A percentile compares a stretch with the other conserved stretches of the same genome.
These are phyloP conservation scores for Mungos mungo DNA, from an alignment of 2,113 vertebrate genomes.

Conservation along the genomic window DNA sequence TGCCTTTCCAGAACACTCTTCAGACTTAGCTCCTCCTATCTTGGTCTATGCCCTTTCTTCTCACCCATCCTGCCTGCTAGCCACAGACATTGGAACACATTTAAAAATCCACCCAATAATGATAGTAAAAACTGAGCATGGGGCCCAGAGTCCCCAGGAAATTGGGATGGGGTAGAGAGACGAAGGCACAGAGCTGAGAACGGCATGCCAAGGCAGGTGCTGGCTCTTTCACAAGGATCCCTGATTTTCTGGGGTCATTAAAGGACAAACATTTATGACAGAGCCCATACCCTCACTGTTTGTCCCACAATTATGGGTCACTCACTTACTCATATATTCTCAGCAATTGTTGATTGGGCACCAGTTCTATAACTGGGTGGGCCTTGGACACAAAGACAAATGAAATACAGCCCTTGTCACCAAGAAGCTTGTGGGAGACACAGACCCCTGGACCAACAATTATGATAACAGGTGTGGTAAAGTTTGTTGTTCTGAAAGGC, in stretches of 20 bases:
- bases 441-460: background rate
- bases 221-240: background rate
- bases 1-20: background rate
- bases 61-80: background rate
- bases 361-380: background rate
- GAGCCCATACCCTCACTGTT: background rate
- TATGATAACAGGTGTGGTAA: background rate
- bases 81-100: background rate
- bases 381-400: background rate
- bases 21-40: background rate
- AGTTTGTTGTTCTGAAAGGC: background rate
- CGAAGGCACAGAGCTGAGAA: background rate
- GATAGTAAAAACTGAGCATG: background rate
- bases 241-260: background rate
- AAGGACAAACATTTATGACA: background rate
- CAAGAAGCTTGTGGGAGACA: background rate
- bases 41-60: background rate
- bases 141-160: background rate
- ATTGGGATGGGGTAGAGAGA: fast-evolving
- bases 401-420: background rate
- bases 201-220: background rate
- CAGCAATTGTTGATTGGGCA: background rate
- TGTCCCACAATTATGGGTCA: background rate
- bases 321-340: background rate
- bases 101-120: background rate